A percentile compares a stretch with the other conserved stretches of the same genome.
Conservation (phyloP, 1,140 invertebrate genomes). For the Dreissena rostriformis region DNA sequence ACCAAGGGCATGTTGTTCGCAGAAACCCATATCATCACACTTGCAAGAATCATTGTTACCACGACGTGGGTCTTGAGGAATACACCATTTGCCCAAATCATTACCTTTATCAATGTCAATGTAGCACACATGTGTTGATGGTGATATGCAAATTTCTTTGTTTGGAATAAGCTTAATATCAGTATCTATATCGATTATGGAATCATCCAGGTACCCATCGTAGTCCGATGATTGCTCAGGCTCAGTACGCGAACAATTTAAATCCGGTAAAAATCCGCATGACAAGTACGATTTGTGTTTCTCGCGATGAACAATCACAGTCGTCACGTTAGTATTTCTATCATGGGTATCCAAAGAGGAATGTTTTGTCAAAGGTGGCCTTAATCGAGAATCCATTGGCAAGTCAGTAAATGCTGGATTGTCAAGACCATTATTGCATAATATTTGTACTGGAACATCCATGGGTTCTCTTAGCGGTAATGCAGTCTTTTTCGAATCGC, state of each 20-base stretch:
- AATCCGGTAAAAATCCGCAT: conserved; percentile 22
- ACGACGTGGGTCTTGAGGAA: not conserved
- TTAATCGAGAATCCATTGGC: conserved; percentile 37
- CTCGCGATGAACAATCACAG: conserved; percentile 45
- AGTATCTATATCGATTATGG: conserved; percentile 43
- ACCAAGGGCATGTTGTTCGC: conserved; percentile 30
- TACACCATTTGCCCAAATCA: not conserved
- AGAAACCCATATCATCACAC: conserved; percentile 41
- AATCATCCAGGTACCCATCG: conserved; percentile 19
- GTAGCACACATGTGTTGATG: not conserved
- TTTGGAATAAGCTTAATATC: conserved; percentile 15
- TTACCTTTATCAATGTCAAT: not conserved
- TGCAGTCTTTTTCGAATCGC: not conserved
- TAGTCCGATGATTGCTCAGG: conserved; percentile 17
- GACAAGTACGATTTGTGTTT: not conserved
- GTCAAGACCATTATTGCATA: conserved; percentile 53
- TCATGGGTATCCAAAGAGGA: conserved; percentile 45
- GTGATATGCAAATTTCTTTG: conserved; percentile 16
- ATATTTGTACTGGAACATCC: conserved; percentile 42
- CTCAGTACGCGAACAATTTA: conserved; percentile 12
- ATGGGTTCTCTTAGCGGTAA: conserved; percentile 32
- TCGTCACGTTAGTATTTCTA: conserved; percentile 45
- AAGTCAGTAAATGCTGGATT: conserved; percentile 64
- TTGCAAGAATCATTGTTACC: not conserved
- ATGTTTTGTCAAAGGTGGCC: conserved; percentile 37